Evolutionary conservation across 2,113 vertebrate genomes (phyloP).

Genomic region (Pimephales promelas): DNA sequence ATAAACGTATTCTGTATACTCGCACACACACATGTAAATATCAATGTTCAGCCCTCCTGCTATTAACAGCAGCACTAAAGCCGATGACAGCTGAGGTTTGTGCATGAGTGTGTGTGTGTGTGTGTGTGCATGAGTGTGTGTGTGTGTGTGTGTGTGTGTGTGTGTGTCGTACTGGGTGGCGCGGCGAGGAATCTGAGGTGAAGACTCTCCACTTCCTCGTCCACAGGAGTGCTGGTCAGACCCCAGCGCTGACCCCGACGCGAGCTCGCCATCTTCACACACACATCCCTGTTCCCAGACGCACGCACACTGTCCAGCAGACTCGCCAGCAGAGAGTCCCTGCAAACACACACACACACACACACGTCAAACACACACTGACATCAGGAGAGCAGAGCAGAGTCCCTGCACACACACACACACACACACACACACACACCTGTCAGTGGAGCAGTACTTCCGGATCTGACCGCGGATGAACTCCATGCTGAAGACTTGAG

Average conservation of each 20-base stretch:
- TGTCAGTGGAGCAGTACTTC: conserved; percentile 95
- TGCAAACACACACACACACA: conserved; percentile 59
- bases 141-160: no score
- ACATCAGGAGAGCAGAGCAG: no score
- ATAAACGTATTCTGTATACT: no score
- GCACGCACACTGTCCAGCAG: conserved; percentile 95
- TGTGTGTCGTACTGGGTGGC: conserved; percentile 89
- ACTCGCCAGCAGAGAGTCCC: conserved; percentile 95
- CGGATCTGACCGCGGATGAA: conserved; percentile 97
- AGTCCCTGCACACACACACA: background rate
- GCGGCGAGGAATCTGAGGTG: conserved; percentile 94
- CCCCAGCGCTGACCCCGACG: conserved; percentile 96
- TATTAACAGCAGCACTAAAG: no score
- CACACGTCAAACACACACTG: background rate
- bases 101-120: no score
- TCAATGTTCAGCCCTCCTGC: no score
- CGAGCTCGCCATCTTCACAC: conserved; percentile 95
- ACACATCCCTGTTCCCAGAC: conserved; percentile 96
- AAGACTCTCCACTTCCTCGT: conserved; percentile 97
- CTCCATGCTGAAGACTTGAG: conserved; percentile 95
- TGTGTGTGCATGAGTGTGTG: no score
- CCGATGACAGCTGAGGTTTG: no score
- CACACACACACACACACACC: conserved; percentile 71
- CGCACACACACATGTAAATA: no score
- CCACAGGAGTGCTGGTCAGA: conserved; percentile 95